Conservation (phyloP, 1,140 invertebrate species). For the Drosophila nigrodunni region DNA sequence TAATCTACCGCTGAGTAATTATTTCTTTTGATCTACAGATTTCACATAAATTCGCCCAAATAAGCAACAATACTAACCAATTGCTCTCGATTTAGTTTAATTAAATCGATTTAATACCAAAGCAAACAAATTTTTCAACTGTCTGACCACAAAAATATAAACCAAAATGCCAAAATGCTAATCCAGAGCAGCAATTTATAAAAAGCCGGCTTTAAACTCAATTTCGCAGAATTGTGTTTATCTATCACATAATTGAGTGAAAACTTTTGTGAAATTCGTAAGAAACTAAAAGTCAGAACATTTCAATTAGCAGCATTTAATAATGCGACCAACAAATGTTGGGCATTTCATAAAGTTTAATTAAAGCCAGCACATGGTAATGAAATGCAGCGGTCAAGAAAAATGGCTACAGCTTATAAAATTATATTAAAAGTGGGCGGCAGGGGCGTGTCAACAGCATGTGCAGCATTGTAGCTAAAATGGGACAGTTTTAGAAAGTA, state of each 20-base stretch:
- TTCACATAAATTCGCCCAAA: background rate
- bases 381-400: constrained; percentile 42
- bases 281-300: background rate
- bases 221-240: background rate
- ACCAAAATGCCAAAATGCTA: constrained; percentile 3
- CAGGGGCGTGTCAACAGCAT: background rate
- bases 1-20: background rate
- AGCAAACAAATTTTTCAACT: background rate
- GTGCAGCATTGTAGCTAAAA: constrained; percentile 2
- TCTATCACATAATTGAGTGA: background rate
- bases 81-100: constrained; percentile 10
- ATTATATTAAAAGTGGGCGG: constrained; percentile 45
- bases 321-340: constrained; percentile 46
- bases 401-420: constrained; percentile 29
- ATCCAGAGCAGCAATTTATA: background rate
- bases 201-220: background rate
- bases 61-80: background rate
- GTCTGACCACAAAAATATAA: constrained; percentile 5
- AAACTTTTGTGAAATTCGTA: background rate
- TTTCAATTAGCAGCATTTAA: constrained; percentile 37
- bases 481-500: background rate
- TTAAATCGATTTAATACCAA: constrained; percentile 4
- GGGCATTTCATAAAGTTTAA: constrained; percentile 56
- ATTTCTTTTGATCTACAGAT: constrained; percentile 27
- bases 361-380: constrained; percentile 63